Percentiles rank a stretch among this genome's conserved stretches.
These are phyloP conservation scores for Sialis lutaria DNA, from an alignment of 2,888 invertebrate genomes.

Conservation along the genomic window DNA sequence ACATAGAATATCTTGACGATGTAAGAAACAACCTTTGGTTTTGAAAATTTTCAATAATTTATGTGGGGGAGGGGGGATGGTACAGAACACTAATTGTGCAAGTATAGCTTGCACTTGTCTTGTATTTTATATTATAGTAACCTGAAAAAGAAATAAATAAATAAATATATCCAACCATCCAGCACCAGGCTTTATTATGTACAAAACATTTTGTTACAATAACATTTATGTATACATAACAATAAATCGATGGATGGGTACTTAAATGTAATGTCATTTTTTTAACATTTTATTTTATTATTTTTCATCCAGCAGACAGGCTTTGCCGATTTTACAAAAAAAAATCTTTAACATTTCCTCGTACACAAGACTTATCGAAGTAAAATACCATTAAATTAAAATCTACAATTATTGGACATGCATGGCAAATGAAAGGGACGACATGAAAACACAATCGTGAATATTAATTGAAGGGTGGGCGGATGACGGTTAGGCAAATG, in stretches of 20 bases:
- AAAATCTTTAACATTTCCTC: too few species aligned
- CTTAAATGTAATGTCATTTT: not conserved
- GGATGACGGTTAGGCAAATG: not conserved
- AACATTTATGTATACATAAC: not conserved
- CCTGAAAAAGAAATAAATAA: not conserved
- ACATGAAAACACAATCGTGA: not conserved
- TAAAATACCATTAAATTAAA: too few species aligned
- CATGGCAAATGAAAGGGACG: not conserved
- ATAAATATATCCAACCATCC: slow-evolving; percentile 1
- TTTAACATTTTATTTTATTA: not conserved
- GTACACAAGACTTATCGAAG: too few species aligned
- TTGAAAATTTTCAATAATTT: too few species aligned
- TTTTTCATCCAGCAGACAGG: not conserved
- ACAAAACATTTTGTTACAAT: slow-evolving; percentile 3
- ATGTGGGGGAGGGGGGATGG: too few species aligned
- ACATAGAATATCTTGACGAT: too few species aligned
- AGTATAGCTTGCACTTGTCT: too few species aligned
- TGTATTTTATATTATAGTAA: too few species aligned
- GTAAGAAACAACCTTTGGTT: too few species aligned
- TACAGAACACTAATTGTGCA: too few species aligned
- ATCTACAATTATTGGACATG: not conserved
- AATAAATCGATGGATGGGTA: not conserved
- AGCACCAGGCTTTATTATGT: slow-evolving; percentile 5
- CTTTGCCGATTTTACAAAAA: not conserved
- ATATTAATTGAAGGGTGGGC: not conserved